phyloP scores from a whole-genome alignment of 2,888 invertebrate species.

The Heliconius hortense region DNA sequence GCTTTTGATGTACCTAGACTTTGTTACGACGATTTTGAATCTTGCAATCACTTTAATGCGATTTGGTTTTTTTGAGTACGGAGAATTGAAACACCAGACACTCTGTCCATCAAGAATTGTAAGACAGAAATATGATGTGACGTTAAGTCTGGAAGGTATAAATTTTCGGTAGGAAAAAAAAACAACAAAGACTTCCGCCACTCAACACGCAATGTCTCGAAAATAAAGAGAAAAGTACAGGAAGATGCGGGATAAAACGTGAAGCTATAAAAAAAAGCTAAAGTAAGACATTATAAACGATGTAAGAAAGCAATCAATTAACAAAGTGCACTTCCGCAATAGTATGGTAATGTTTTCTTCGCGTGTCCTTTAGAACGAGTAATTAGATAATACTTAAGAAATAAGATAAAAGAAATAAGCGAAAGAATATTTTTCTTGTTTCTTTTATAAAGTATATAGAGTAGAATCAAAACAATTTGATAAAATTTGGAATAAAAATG shows the following conservation, averaged over 20 bases:
- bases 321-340: conserved; percentile 55
- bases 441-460: no score
- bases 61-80: not conserved
- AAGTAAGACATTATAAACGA: conserved; percentile 21
- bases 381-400: conserved; percentile 26
- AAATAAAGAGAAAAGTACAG: no score
- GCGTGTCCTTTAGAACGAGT: conserved; percentile 50
- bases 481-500: no score
- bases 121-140: no score
- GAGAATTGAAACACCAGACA: not conserved
- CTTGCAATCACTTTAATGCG: not conserved
- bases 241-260: not conserved
- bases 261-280: not conserved
- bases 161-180: no score
- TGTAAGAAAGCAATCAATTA: conserved; percentile 51
- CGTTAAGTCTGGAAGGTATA: no score
- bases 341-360: conserved; percentile 61
- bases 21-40: not conserved
- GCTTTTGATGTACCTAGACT: conserved; percentile 38
- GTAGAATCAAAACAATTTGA: no score
- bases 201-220: no score
- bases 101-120: no score
- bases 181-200: no score
- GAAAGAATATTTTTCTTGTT: conserved; percentile 1
- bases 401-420: not conserved